Evolutionary conservation across 2,113 vertebrate genomes (phyloP).

Genomic region (Chamaetylas fuelleborni): DNA sequence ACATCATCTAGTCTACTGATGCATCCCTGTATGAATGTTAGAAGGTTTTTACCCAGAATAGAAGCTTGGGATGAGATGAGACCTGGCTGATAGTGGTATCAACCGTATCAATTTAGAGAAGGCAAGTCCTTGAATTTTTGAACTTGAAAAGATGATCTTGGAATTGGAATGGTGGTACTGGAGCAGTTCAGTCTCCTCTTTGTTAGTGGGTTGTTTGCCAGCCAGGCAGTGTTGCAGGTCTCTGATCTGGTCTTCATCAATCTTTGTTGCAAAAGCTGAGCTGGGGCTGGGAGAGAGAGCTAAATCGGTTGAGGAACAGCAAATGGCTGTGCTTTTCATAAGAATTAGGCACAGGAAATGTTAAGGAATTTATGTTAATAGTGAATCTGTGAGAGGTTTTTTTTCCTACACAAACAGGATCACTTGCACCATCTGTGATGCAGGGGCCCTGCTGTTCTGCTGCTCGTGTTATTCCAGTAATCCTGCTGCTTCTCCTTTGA

Average conservation of each 20-base stretch:
- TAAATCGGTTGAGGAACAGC: neutral
- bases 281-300: neutral
- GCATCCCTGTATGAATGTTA: neutral
- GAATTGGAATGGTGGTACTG: neutral
- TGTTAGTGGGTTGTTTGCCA: neutral
- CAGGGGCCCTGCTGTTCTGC: neutral
- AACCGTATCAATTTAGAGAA: neutral
- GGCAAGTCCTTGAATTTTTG: neutral
- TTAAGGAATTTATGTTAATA: accelerated
- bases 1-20: neutral
- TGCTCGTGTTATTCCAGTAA: accelerated
- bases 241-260: neutral
- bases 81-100: neutral
- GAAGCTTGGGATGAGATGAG: neutral
- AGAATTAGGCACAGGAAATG: neutral
- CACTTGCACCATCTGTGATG: neutral
- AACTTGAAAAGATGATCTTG: neutral
- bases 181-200: neutral
- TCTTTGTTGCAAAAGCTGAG: neutral
- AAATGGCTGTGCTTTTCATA: neutral
- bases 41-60: neutral
- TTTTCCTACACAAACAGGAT: accelerated
- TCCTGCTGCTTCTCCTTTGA: neutral
- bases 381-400: neutral
- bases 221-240: neutral